phyloP scores from a whole-genome alignment of 2,888 invertebrate species.

The Ischnura elegans region DNA sequence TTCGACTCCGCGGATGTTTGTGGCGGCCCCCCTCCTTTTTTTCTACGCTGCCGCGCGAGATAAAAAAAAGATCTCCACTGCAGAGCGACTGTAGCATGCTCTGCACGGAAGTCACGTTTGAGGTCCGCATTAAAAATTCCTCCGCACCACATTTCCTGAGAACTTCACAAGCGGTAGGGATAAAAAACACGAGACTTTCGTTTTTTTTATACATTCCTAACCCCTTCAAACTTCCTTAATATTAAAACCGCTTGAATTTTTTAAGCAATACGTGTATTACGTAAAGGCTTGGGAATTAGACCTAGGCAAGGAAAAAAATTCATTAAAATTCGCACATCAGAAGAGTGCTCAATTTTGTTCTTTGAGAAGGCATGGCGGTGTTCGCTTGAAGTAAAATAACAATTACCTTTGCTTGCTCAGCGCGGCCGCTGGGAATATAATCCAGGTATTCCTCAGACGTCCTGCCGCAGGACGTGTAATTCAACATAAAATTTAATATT shows the following conservation, averaged over 20 bases:
- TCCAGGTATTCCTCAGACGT: conserved; percentile 35
- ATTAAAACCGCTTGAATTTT: conserved; percentile 35
- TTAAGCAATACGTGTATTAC: conserved; percentile 38
- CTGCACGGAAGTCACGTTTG: conserved; percentile 46
- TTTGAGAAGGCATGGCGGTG: neutral
- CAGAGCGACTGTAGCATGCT: conserved; percentile 4
- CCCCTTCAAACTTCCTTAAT: conserved; percentile 38
- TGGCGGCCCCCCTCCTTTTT: neutral
- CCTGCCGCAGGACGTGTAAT: neutral
- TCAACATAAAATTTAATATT: conserved; percentile 18
- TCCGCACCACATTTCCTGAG: conserved; percentile 29
- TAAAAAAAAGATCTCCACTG: neutral
- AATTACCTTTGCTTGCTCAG: conserved; percentile 18
- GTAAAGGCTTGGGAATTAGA: conserved; percentile 27
- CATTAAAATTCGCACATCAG: neutral
- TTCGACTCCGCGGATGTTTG: neutral
- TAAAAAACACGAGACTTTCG: neutral
- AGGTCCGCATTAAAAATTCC: conserved; percentile 33
- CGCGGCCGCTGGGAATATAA: conserved; percentile 20
- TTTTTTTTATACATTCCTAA: conserved; percentile 39
- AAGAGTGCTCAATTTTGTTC: conserved; percentile 29
- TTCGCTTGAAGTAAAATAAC: conserved; percentile 14
- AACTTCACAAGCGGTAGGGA: conserved; percentile 29
- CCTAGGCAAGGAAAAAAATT: conserved; percentile 26
- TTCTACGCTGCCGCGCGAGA: neutral